Evolutionary conservation across 2,888 invertebrate genomes (phyloP), one percentile per base, ranked within the genome.

Genomic region (Napeogenes inachia): DNA sequence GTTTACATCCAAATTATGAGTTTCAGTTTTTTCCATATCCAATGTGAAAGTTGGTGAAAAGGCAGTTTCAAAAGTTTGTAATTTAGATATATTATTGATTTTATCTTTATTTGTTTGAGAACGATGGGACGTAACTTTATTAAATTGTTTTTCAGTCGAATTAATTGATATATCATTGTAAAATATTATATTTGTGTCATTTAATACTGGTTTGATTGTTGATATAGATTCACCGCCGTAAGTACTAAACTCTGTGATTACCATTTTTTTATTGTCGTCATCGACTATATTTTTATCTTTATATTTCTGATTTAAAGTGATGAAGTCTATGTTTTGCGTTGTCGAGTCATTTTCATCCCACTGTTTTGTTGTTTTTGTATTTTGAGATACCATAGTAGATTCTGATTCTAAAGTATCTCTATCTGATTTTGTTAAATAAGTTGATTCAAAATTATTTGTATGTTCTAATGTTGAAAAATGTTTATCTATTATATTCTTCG

Each of bases 1-100:
- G 45, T 59, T 12, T 2, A 30, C n/a, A 54, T 56, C 32, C 53
- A 13, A 50, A 32, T 21, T 35, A 13, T 60, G 53, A 42, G 50
- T 42, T 53, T 53, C 13, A 45, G 45, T 55, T 21, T 47, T 53
- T 55, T 46, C 55, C n/a, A 60, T 33, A 12, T 10, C 12, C 3
- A 56, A 54, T 38, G 54, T 54, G 10, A 60, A 57, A 54, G 38
- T 56, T 56, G 46, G 33, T 53, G 33, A 53, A 45, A 12, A 2
- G 30, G 10, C 30, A 12, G 50, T 50, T 30, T 50, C 10, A 8
- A 50, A 10, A 30, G 50, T 50, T 50, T 50, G 30, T 30, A 50
- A 30, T 30, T 50, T 6, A 30, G 30, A 3, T n/a, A 30, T 30
- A 10, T 50, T 21, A 12, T 2, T 50, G 4, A 4, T 3, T 50